phyloP scores from a whole-genome alignment of 2,797 vertebrate genomes.

The Hafferia zeledoni region DNA sequence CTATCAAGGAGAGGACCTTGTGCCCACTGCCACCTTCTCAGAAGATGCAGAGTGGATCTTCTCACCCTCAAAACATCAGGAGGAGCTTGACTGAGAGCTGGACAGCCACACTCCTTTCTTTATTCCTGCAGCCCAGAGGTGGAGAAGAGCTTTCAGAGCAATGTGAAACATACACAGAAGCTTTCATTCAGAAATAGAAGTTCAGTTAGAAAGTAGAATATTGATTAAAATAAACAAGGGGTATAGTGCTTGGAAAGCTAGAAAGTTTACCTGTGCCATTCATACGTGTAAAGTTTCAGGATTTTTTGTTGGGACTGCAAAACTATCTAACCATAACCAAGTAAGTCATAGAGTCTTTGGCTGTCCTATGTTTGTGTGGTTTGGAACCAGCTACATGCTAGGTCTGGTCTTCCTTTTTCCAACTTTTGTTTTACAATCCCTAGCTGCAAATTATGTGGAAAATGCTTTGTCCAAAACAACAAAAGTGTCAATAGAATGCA shows the following conservation, averaged over 20 bases:
- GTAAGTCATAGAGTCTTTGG: background rate
- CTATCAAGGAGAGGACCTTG: background rate
- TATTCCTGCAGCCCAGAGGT: background rate
- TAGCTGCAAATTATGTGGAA: background rate
- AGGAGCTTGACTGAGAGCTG: background rate
- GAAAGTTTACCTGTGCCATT: background rate
- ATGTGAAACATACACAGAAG: background rate
- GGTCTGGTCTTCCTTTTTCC: background rate
- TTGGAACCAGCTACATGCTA: background rate
- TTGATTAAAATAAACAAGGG: background rate
- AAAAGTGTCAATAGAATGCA: background rate
- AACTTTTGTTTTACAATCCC: background rate
- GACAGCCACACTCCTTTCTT: background rate
- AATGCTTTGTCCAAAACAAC: background rate
- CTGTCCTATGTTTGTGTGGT: background rate
- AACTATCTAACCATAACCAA: background rate
- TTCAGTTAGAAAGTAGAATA: background rate
- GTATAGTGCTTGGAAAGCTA: background rate
- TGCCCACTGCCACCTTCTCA: background rate
- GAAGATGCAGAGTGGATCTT: background rate
- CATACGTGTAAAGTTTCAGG: background rate
- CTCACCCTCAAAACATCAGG: background rate
- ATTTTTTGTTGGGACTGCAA: background rate
- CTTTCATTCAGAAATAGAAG: background rate
- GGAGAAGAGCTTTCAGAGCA: background rate